Evolutionary conservation across 1,140 invertebrate genomes (phyloP), one percentile per base, ranked within the genome.

Genomic region (Branchinecta lindahli): DNA sequence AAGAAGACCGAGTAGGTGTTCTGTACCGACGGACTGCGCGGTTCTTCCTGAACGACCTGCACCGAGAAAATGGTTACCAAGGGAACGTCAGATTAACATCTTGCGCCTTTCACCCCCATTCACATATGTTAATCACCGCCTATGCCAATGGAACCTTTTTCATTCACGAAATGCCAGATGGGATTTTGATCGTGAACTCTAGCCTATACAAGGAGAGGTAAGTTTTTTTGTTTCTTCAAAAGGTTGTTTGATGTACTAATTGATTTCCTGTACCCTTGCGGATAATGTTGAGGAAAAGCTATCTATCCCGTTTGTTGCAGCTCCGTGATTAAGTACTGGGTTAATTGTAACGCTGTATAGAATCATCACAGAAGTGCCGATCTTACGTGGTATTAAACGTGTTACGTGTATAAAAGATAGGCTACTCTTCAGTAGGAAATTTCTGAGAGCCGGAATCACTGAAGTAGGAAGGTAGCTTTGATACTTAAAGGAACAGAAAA

Each of bases 81-180:
- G 70, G 79, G 46, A 81, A 85, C 74, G 83, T 85, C 0, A 77
- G 80, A 66, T 75, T 96, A 5, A 91, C 89, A 0, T 83, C 88
- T 66, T 87, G 87, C 10, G 86, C 86, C 46, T 96, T 91, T 78
- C 89, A 96, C 78, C 84, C 84, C 73, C 78, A 82, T 8, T 86
- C 85, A 10, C 86, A 87, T 77, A 85, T 97, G 69, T 80, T 97
- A 52, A 86, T 94, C 0, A 85, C 87, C 70, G 91, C 89, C 8
- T 94, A 90, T 75, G 85, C 83, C 45, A 88, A 85, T 77, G 92
- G 92, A 8, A 80, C 85, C 15, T 97, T 98, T 80, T 88, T 90
- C 75, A 81, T 98, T 0, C 90, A 96, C 75, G 92, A 97, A 79
- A 84, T 97, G 81, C 94, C 94, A 8, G 90, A 94, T 52, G 89